phyloP scores from a whole-genome alignment of 2,888 invertebrate species.

The Eupsilia transversa region DNA sequence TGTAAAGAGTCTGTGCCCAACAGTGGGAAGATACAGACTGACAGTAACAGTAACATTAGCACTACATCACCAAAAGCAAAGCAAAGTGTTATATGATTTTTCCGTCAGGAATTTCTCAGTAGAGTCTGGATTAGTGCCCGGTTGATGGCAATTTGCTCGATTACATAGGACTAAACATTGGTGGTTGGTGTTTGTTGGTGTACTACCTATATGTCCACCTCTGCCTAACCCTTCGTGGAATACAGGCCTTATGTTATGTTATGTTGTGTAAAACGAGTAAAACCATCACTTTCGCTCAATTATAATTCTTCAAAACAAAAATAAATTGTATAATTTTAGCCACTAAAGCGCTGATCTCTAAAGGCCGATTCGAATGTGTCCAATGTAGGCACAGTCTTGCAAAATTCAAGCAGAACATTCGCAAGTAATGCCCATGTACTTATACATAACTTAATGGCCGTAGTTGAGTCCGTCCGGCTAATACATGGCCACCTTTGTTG shows the following conservation, averaged over 20 bases:
- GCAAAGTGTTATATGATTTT: background rate
- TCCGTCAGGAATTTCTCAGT: background rate
- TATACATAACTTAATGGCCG: conserved; percentile 36
- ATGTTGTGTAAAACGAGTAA: background rate
- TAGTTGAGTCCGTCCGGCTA: conserved; percentile 49
- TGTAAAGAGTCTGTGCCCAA: background rate
- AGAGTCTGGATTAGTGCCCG: background rate
- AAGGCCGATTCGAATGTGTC: background rate
- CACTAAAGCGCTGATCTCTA: background rate
- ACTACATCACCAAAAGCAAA: background rate
- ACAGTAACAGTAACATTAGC: background rate
- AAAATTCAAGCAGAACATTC: conserved; percentile 16
- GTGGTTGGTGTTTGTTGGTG: too few species aligned
- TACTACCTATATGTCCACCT: background rate
- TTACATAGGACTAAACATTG: background rate
- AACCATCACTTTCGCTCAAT: background rate
- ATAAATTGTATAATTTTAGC: too few species aligned
- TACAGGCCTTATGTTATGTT: too few species aligned
- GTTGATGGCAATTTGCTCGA: too few species aligned
- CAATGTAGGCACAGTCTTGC: background rate
- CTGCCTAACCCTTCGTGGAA: background rate
- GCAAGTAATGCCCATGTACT: conserved; percentile 17
- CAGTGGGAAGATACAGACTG: background rate
- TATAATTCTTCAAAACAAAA: background rate
- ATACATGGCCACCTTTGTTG: conserved; percentile 55